phyloP scores from a whole-genome alignment of 2,113 vertebrate genomes.

The Podarcis cretensis region DNA sequence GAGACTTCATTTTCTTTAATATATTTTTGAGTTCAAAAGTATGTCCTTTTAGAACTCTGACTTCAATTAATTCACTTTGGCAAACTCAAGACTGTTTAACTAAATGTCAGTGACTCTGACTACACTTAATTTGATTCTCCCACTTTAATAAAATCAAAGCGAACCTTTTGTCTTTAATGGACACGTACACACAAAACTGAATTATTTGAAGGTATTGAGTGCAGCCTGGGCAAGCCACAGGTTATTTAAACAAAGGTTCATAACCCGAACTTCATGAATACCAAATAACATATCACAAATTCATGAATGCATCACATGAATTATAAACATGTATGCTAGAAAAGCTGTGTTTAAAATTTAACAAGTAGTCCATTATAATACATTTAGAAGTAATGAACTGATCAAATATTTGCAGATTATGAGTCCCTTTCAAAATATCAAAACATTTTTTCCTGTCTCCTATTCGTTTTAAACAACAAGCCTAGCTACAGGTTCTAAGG shows the following conservation, averaged over 20 bases:
- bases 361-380: background rate
- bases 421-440: background rate
- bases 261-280: background rate
- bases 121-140: background rate
- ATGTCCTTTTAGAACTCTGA: background rate
- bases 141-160: background rate
- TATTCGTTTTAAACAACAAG: background rate
- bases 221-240: background rate
- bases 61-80: conserved; percentile 2
- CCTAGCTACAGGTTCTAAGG: background rate
- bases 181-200: background rate
- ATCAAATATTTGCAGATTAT: background rate
- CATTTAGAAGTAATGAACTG: background rate
- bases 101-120: conserved; percentile 4
- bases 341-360: conserved; percentile 13
- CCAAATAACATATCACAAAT: background rate
- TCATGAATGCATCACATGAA: background rate
- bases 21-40: background rate
- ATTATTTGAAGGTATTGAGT: background rate
- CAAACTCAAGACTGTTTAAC: background rate
- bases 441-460: background rate
- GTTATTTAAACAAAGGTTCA: conserved; percentile 4
- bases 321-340: conserved; percentile 1
- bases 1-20: background rate
- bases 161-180: background rate